Base-by-base conservation (phyloP, 2,888 invertebrate genomes). In the Conchocele bisecta region DNA sequence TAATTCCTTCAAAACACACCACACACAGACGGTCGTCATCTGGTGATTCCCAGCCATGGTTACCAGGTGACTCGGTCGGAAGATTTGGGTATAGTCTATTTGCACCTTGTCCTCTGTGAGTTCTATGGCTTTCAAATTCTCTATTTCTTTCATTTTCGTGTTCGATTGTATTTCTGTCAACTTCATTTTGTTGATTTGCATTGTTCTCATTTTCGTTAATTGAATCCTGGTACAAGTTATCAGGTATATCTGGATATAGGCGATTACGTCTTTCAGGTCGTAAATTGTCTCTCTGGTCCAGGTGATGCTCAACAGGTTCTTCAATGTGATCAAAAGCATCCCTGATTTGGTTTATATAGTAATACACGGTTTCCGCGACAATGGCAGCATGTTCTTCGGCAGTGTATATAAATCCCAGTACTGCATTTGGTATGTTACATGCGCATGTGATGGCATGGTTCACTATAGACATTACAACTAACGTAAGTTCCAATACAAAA, bases 1-100 rank as follows among this genome's bases (percentile, higher is more conserved):
- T 66, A 7, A 63, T 61, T 28, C 56, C 51, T 50, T 78, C 68
- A 33, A 77, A 71, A 50, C 81, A 79, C 35, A 75, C 63, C 9
- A 68, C 65, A 58, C 79, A 81, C 3, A 46, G 7, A 1, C 33
- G 11, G 44, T 48, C 22, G n/a, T 72, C 58, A 1, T 24, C 35
- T 22, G 50, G 26, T 33, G 2, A 29, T 4, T 28, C 42, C 9
- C 35, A 6, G 20, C 29, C 17, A 33, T 13, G 26, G 11, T 22
- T 35, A 31, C 26, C 9, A 2, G 3, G 9, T 26, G 11, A 26
- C 5, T 46, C 3, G 4, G 22, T 28, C 22, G 9, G 13, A 4
- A 9, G 5, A 7, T 46, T 24, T 9, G 46, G 13, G 15, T 46
- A n/a, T 5, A 51, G 33, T 2, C 22, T 6, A 20, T 44, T 20